A percentile compares a stretch with the other conserved stretches of the same genome.
phyloP scores from a whole-genome alignment of 2,113 vertebrate species.

The Xenus cinereus region DNA sequence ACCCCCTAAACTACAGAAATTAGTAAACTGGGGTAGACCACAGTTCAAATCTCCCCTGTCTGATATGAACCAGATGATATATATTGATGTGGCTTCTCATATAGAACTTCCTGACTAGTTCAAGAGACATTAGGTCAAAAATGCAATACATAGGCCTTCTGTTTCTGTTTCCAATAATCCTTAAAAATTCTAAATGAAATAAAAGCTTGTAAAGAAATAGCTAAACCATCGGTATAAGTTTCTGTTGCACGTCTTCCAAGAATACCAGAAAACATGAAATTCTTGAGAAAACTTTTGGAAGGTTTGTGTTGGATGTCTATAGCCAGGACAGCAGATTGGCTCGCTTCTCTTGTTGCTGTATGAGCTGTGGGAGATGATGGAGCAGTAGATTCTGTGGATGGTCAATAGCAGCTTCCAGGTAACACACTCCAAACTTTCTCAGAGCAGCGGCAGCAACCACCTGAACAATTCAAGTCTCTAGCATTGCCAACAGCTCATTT shows the following conservation, averaged over 20 bases:
- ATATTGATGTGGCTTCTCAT: neutral
- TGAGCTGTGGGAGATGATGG: neutral
- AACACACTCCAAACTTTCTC: neutral
- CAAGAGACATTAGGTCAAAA: neutral
- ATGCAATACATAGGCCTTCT: neutral
- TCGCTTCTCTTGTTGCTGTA: neutral
- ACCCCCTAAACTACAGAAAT: neutral
- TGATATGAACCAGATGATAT: neutral
- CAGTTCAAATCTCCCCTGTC: neutral
- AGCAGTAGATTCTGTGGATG: neutral
- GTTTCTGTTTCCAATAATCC: neutral
- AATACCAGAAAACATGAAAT: neutral
- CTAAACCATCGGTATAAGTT: neutral
- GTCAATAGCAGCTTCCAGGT: neutral
- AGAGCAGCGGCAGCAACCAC: neutral
- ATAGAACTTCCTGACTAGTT: neutral
- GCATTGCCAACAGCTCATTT: neutral
- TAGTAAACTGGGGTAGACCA: neutral
- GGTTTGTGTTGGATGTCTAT: neutral
- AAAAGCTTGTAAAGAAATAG: neutral
- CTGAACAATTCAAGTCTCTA: neutral
- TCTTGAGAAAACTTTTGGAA: neutral
- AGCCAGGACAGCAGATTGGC: neutral
- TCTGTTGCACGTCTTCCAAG: neutral
- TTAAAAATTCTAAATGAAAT: neutral